Base-by-base conservation (phyloP, 1,140 invertebrate species). In the Cotesia typhae region DNA sequence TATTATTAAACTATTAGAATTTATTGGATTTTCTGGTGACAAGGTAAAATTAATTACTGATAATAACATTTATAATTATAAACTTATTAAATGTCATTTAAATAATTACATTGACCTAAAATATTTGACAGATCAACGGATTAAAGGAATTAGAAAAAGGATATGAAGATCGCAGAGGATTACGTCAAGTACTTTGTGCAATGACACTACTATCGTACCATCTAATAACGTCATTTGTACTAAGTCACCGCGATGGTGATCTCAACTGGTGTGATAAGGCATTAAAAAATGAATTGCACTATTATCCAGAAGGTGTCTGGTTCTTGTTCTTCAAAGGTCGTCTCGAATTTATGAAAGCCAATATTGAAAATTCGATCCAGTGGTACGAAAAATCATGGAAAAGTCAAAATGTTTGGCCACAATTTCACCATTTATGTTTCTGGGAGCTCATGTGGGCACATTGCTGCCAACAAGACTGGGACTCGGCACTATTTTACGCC, bases 381-480 rank as follows among this genome's bases (percentile, higher is more conserved):
- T 95, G 92, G 87, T 98, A 96, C 85, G 92, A 91, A 55, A 91
- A 90, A 75, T 96, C 95, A 0, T 94, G 96, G 87, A 90, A 93
- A 63, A 94, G 93, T 10, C 96, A 98, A 81, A 85, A 91, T 73
- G 87, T 94, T 6, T 99, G 97, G 95, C 91, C 92, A 4, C 96
- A 98, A 81, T 97, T 98, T 83, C 96, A 98, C 86, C 96, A 98
- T 83, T 82, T 98, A 0, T 97, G 96, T 82, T 98, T 92, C 83
- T 99, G 97, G 97, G 97, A 99, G 85, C 87, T 98, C 28, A 91
- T 97, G 88, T 98, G 96, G 96, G 91, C 94, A 6, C 90, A 96
- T 80, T 91, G 92, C 75, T 78, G 90, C n/a, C 83, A 88, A 71
- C 85, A 87, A 51, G 85, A 92, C 61, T 96, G 94, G 94, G 85